Percentiles rank a stretch among this genome's conserved stretches.
Conservation (phyloP, 64 coral and sea anemone species). For the Cladopsammia gracilis region DNA sequence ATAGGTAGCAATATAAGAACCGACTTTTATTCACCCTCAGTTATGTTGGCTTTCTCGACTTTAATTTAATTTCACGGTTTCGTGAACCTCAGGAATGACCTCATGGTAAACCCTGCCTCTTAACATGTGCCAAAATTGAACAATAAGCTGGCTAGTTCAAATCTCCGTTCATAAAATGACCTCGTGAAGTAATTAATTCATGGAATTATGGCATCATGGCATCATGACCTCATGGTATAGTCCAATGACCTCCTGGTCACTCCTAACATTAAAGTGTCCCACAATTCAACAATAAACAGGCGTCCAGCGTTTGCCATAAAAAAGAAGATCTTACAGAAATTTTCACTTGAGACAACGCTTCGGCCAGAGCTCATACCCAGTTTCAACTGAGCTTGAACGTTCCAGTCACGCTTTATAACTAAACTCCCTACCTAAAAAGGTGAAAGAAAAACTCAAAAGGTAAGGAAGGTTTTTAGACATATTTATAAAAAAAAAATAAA, state of each 20-base stretch:
- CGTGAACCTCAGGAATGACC: background rate
- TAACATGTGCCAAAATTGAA: background rate
- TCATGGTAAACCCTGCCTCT: background rate
- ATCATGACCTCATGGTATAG: background rate
- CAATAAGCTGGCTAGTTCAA: constrained; percentile 6
- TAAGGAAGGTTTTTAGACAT: background rate
- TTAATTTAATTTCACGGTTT: background rate
- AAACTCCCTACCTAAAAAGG: too few species aligned
- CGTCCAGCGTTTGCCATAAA: background rate
- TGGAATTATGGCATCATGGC: background rate
- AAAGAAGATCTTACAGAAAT: background rate
- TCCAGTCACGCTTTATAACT: too few species aligned
- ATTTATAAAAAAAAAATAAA: background rate
- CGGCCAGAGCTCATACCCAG: constrained; percentile 1
- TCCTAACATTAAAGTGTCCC: background rate
- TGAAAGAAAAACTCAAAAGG: too few species aligned
- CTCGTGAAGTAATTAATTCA: background rate
- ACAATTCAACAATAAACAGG: background rate
- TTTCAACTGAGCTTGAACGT: background rate
- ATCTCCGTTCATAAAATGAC: background rate
- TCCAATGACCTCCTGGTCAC: background rate
- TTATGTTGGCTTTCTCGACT: background rate
- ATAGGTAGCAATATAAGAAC: too few species aligned
- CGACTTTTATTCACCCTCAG: too few species aligned
- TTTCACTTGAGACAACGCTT: constrained; percentile 12